These are phyloP conservation scores for Boloria euphrosyne DNA, from an alignment of 2,888 invertebrate species.

Conservation along the genomic window DNA sequence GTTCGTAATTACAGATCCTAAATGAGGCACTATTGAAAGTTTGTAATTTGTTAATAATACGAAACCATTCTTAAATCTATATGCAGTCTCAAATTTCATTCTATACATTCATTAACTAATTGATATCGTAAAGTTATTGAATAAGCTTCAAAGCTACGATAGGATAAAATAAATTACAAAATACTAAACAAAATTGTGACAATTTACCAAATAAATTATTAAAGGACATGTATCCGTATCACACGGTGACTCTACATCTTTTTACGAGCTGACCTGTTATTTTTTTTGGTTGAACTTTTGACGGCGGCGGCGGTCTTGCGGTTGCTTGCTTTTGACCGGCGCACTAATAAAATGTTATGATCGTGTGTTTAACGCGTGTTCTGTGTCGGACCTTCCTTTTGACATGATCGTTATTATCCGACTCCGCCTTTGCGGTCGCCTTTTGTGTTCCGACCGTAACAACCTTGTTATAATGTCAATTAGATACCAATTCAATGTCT, in stretches of 20 bases:
- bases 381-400: constrained; percentile 79
- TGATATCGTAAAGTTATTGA: constrained; percentile 20
- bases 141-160: constrained; percentile 14
- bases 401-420: constrained; percentile 79
- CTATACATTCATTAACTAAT: constrained; percentile 25
- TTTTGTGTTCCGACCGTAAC: constrained; percentile 74
- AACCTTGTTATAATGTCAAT: constrained; percentile 79
- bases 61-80: constrained; percentile 35
- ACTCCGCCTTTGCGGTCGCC: constrained; percentile 75
- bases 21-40: constrained; percentile 46
- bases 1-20: constrained; percentile 49
- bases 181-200: constrained; percentile 2
- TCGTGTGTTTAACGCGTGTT: constrained; percentile 82
- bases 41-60: constrained; percentile 39
- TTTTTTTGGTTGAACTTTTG: constrained; percentile 78
- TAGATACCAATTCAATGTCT: constrained; percentile 67
- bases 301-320: constrained; percentile 69
- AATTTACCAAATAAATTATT: constrained; percentile 29
- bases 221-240: constrained; percentile 29
- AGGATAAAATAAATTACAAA: constrained; percentile 5
- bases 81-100: constrained; percentile 31
- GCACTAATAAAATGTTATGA: constrained; percentile 82
- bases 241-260: constrained; percentile 72
- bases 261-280: constrained; percentile 77
- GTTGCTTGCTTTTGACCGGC: constrained; percentile 80